Evolutionary conservation across 1,140 invertebrate genomes (phyloP).

Genomic region (Penaeus japonicus): DNA sequence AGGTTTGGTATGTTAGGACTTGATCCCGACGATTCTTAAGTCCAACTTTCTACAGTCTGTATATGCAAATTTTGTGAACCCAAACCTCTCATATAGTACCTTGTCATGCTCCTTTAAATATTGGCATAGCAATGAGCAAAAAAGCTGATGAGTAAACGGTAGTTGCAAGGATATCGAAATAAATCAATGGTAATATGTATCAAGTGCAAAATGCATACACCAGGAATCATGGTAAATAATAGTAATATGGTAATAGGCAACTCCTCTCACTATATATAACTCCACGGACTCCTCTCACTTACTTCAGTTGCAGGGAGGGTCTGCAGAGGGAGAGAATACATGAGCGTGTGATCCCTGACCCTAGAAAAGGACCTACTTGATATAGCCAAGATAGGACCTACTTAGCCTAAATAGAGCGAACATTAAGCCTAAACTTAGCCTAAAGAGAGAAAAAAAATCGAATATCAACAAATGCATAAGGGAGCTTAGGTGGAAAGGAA

Average conservation of each 20-base stretch:
- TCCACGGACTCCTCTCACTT: constrained; percentile 52
- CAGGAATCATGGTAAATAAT: constrained; percentile 41
- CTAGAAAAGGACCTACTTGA: constrained; percentile 16
- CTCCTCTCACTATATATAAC: constrained; percentile 37
- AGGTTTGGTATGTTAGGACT: constrained; percentile 41
- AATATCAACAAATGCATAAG: neutral
- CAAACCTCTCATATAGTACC: constrained; percentile 53
- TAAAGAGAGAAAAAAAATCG: neutral
- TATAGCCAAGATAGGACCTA: constrained; percentile 13
- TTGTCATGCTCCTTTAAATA: constrained; percentile 57
- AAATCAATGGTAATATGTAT: constrained; percentile 46
- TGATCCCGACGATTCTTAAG: constrained; percentile 15
- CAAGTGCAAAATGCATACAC: constrained; percentile 49
- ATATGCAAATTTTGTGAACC: constrained; percentile 44
- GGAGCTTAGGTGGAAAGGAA: no score
- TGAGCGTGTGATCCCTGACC: constrained; percentile 45
- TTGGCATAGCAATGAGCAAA: constrained; percentile 53
- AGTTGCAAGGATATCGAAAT: constrained; percentile 52
- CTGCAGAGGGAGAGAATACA: constrained; percentile 57
- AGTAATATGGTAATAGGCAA: constrained; percentile 45
- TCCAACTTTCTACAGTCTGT: constrained; percentile 45
- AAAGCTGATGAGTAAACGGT: constrained; percentile 55
- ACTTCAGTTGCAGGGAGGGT: constrained; percentile 57
- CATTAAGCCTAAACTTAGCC: neutral
- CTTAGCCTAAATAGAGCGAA: no score